Evolutionary conservation across 30 jellyfish, hydroid and myxozoan species (phyloP).

Genomic region (Cassiopea andromeda): DNA sequence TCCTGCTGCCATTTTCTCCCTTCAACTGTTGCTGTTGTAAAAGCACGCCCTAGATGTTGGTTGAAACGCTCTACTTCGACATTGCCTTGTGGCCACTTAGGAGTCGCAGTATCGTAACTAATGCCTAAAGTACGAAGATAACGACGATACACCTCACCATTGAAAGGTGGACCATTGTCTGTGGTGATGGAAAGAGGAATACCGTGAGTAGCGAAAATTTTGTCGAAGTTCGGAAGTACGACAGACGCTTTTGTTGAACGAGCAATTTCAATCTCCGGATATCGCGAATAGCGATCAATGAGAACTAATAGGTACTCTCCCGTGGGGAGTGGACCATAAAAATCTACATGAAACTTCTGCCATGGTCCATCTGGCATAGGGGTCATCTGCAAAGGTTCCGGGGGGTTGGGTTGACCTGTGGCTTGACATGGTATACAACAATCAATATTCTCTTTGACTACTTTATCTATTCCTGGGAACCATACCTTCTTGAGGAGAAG

Average conservation of each 20-base stretch:
- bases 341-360: slow-evolving; percentile 25
- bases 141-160: background rate
- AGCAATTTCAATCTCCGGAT: slow-evolving; percentile 55
- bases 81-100: slow-evolving; percentile 56
- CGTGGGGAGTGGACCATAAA: slow-evolving; percentile 55
- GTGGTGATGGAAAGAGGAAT: slow-evolving; percentile 36
- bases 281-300: slow-evolving; percentile 44
- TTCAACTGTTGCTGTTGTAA: slow-evolving; percentile 44
- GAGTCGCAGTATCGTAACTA: slow-evolving; percentile 22
- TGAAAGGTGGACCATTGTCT: slow-evolving; percentile 69
- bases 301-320: slow-evolving; percentile 53
- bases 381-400: slow-evolving; percentile 30
- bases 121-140: slow-evolving; percentile 39
- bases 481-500: slow-evolving; percentile 43
- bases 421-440: slow-evolving; percentile 54
- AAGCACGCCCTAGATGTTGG: slow-evolving; percentile 52
- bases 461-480: slow-evolving; percentile 50
- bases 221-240: slow-evolving; percentile 14
- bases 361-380: slow-evolving; percentile 46
- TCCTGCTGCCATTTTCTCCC: background rate
- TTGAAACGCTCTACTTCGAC: slow-evolving; percentile 43
- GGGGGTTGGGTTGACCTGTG: slow-evolving; percentile 29
- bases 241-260: slow-evolving; percentile 48
- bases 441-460: slow-evolving; percentile 47
- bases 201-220: slow-evolving; percentile 22